Evolutionary conservation across 2,888 invertebrate genomes (phyloP), one percentile per base, ranked within the genome.

Genomic region (Nomada fabriciana): DNA sequence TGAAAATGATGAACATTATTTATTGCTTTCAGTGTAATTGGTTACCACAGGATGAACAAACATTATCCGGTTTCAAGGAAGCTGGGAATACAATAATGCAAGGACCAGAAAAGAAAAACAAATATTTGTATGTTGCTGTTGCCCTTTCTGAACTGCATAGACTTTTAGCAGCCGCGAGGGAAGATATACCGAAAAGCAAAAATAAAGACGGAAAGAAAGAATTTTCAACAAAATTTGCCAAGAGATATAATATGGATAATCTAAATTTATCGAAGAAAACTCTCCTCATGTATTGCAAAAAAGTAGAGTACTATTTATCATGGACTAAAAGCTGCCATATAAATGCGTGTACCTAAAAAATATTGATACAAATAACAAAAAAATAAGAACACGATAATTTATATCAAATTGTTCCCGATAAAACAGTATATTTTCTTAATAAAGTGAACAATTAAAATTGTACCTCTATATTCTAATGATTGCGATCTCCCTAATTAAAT

Each of bases 281-380:
- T 92, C 61, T 87, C n/a, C 89, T 96, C 10, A 94, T 95, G 76
- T 94, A 95, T 85, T 90, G 95, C 0, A 97, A 96, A 90, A 97
- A 97, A 94, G 90, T 97, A 1, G 96, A 97, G 91, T 97, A 96
- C 94, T 96, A 96, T 93, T 93, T 97, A 80, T 96, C 97, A 0
- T 97, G 95, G 94, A 93, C 96, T 50, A 95, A 95, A 84, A 88
- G 70, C 43, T 82, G 85, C 10, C 25, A 69, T 52, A 4, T 61
- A 67, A 55, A 57, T 36, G 60, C 11, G 13, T 47, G 11, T 25
- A 63, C 1, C 15, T 72, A 25, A 79, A 61, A 57, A 47, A 23
- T 55, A n/a, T 47, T 52, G 23, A 47, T 64, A 47, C 20, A 36
- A 36, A 23, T 20, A 25, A 60, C 18, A 36, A n/a, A 60, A 29